Base-by-base conservation (phyloP, 2,797 vertebrate genomes). In the Darevskia mixta region DNA sequence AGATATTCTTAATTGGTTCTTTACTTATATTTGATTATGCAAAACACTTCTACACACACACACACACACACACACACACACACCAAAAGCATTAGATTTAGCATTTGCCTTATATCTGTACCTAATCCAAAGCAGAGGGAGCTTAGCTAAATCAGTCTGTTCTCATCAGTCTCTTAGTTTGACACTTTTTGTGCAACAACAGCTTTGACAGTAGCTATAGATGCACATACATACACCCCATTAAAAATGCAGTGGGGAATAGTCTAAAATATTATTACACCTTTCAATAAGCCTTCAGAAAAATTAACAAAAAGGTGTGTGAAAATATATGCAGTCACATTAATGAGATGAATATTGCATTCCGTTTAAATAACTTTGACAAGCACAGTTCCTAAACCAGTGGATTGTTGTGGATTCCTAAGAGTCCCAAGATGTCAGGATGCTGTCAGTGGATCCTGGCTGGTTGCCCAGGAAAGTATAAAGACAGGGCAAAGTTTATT, bases 91-190 rank as follows among this genome's bases (percentile, higher is more conserved):
- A 29, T 76, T 91, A 89, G 85, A 64, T 64, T 64, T 23, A 89
- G 25, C 32, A 72, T 17, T 93, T 85, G 38, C 82, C 92, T 85
- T 85, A 92, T n/a, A 55, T 38, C 87, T 72, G 85, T 49, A 89
- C 72, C 11, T 67, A 87, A 80, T 55, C 92, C 88, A 41, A 13
- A 67, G 43, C 85, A 92, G 86, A 93, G 90, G 49, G 3, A 92
- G 72, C 72, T 93, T 45, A 83, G 90, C 93, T 94, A 95, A 93
- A 92, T 94, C 66, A 93, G 71, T 29, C 27, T 87, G 66, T 88
- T 86, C 86, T 81, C 32, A 8, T 79, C 77, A 79, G 6, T n/a
- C 45, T 18, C 35, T 38, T 32, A 73, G 72, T 35, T 35, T 79
- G n/a, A 64, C 85, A 88, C 69, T 78, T 76, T 49, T 89, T 11